A percentile compares a stretch with the other conserved stretches of the same genome.
phyloP scores from a whole-genome alignment of 2,113 vertebrate genomes.

The Protomyctophum bolini region DNA sequence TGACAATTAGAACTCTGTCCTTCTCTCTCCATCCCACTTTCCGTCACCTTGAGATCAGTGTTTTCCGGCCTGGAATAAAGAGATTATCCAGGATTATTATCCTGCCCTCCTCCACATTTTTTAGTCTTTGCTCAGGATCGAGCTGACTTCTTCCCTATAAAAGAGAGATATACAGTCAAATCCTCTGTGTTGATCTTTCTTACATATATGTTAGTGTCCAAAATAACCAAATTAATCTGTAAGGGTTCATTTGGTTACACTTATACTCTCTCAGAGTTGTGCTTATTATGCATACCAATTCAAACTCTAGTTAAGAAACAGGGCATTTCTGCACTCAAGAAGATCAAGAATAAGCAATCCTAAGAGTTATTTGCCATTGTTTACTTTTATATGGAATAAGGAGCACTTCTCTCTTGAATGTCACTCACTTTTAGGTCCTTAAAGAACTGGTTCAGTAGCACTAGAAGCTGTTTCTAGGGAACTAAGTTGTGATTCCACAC shows the following conservation, averaged over 20 bases:
- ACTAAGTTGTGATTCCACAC: too few relatives aligned
- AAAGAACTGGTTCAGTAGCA: too few relatives aligned
- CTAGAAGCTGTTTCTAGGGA: too few relatives aligned
- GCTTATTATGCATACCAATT: conserved; percentile 49
- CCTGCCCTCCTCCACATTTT: conserved; percentile 49
- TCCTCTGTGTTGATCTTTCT: neutral
- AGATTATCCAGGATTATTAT: conserved; percentile 67
- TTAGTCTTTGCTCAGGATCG: conserved; percentile 61
- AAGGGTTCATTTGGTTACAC: too few relatives aligned
- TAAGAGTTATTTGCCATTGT: conserved; percentile 1
- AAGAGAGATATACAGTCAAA: conserved; percentile 14
- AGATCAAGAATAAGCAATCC: conserved; percentile 49
- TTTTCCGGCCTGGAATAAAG: conserved; percentile 72
- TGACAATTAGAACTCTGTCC: conserved; percentile 25
- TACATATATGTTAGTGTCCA: too few relatives aligned
- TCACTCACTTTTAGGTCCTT: too few relatives aligned
- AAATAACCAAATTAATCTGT: too few relatives aligned
- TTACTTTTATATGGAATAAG: too few relatives aligned
- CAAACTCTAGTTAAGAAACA: conserved; percentile 39
- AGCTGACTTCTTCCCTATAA: conserved; percentile 50
- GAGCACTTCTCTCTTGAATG: too few relatives aligned
- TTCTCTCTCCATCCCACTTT: neutral
- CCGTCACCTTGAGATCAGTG: conserved; percentile 62
- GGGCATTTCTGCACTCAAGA: conserved; percentile 32
- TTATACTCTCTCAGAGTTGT: neutral